Evolutionary conservation across 1,140 invertebrate species (phyloP).

Genomic region (Lasioglossum baleicum): DNA sequence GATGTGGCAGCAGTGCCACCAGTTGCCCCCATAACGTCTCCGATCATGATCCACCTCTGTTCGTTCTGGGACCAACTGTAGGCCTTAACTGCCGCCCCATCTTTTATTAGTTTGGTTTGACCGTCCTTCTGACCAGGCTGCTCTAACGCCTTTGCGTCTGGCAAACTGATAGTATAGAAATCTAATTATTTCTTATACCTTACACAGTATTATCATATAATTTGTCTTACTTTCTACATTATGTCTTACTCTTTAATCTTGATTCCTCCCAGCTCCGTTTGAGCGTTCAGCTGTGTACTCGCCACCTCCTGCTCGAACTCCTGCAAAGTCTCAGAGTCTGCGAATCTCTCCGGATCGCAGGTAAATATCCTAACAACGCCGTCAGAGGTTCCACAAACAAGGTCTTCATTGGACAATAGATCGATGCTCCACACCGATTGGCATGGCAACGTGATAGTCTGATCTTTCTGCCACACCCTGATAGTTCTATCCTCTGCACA

Average conservation of each 20-base stretch:
- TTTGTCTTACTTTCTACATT: neutral
- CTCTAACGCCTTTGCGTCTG: conserved; percentile 87
- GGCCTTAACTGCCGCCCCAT: conserved; percentile 86
- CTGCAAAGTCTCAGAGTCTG: conserved; percentile 82
- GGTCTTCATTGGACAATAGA: conserved; percentile 90
- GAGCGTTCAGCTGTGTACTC: conserved; percentile 81
- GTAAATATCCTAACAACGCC: conserved; percentile 93
- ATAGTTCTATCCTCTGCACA: conserved; percentile 94
- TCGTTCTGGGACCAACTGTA: conserved; percentile 89
- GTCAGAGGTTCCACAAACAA: conserved; percentile 95
- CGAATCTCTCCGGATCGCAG: conserved; percentile 84
- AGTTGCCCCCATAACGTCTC: conserved; percentile 92
- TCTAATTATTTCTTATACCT: conserved; percentile 4
- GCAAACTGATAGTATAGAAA: conserved; percentile 80
- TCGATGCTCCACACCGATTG: conserved; percentile 94
- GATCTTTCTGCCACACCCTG: conserved; percentile 88
- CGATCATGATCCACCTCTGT: conserved; percentile 90
- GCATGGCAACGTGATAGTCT: conserved; percentile 90
- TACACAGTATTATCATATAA: neutral
- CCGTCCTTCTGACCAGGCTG: conserved; percentile 91
- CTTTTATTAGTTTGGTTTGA: conserved; percentile 91
- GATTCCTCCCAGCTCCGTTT: conserved; percentile 88
- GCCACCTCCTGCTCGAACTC: conserved; percentile 88
- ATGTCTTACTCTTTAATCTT: conserved; percentile 88
- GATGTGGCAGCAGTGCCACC: conserved; percentile 83